A percentile compares a stretch with the other conserved stretches of the same genome.
Evolutionary conservation across 2,797 vertebrate genomes (phyloP).

Genomic region (Microctenopoma lineatum): DNA sequence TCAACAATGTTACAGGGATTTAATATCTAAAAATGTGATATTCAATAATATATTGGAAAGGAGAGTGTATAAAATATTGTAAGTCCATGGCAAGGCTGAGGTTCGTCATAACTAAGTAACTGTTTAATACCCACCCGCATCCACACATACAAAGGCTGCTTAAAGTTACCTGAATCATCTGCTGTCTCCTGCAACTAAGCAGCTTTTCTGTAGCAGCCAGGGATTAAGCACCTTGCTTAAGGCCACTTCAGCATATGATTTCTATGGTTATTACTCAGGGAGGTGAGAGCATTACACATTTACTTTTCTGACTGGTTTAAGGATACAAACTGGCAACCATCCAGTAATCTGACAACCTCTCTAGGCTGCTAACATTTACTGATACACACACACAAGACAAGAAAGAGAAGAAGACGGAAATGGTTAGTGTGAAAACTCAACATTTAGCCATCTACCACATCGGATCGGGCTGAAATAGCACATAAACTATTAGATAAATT

Average conservation of each 20-base stretch:
- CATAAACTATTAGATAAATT: background rate
- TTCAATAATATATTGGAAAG: background rate
- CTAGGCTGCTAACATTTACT: constrained; percentile 13
- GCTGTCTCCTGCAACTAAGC: constrained; percentile 72
- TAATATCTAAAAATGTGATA: background rate
- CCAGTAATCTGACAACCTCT: constrained; percentile 40
- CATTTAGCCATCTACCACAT: background rate
- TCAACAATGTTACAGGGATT: too few relatives aligned
- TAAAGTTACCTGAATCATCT: constrained; percentile 57
- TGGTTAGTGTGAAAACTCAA: constrained; percentile 19
- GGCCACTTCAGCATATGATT: constrained; percentile 66
- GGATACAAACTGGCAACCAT: constrained; percentile 58
- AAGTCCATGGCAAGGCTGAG: background rate
- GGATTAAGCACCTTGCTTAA: constrained; percentile 59
- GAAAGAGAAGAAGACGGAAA: background rate
- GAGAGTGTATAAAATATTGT: background rate
- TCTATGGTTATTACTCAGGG: constrained; percentile 65
- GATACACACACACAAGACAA: background rate
- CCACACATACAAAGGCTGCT: constrained; percentile 40
- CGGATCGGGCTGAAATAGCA: background rate
- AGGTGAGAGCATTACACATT: constrained; percentile 60
- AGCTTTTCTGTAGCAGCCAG: constrained; percentile 66
- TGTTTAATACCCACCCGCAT: constrained; percentile 22
- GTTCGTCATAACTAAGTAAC: background rate
- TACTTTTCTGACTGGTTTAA: constrained; percentile 64